Base-by-base conservation (phyloP, 2,113 vertebrate species). In the Dryoscopus gambensis region DNA sequence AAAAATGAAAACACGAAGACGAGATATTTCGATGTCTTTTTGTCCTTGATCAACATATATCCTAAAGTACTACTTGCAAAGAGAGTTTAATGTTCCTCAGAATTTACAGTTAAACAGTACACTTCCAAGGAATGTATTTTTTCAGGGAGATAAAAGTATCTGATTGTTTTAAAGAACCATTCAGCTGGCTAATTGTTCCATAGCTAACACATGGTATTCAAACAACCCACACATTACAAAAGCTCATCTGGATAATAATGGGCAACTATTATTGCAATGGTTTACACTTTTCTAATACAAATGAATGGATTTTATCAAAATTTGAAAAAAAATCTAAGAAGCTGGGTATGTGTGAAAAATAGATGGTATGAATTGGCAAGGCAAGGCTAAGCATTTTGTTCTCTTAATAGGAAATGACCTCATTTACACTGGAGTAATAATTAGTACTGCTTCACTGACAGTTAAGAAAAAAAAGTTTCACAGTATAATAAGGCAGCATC, bases 1-100 rank as follows among this genome's bases (percentile, higher is more conserved):
- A 97, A 95, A 96, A 97, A 96, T 92, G 97, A 98, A 98, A 98
- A 98, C 97, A 99, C n/a, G 96, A 97, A 98, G 98, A 98, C 96
- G 93, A 98, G 98, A 98, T 97, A 98, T 97, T 97, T 97, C 96
- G 96, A 97, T 95, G 97, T 97, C 97, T 98, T 98, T 98, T 98
- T 98, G 99, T 99, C 99, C 99, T 99, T 98, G 98, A 98, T 98
- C 98, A 98, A 98, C 98, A 98, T 98, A 97, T 98, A 98, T 98
- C 97, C 89, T 74, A 97, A 98, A 98, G 96, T 98, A 92, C 92
- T 97, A 96, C 93, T 97, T 89, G 46, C 92, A 95, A 93, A 21
- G 75, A 88, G 95, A 93, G 97, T 91, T 95, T 90, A 81, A 88
- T 89, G 94, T 95, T 94, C 95, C 93, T 97, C 96, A 76, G 97